phyloP scores from a whole-genome alignment of 2,113 vertebrate species.

The Acrocephalus kingi region DNA sequence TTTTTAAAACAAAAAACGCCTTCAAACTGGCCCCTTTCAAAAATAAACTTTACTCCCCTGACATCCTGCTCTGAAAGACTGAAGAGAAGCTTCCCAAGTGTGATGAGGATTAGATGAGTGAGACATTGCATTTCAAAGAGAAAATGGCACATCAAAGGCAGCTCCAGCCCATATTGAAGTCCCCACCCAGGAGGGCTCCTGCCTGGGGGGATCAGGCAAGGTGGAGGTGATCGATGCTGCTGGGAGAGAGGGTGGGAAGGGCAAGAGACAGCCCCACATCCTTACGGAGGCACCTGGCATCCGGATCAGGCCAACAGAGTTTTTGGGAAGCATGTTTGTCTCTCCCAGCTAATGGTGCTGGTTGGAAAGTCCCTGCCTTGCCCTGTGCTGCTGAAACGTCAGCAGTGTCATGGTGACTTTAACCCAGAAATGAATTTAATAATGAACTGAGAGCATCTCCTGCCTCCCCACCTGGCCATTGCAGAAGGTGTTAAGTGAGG shows the following conservation, averaged over 20 bases:
- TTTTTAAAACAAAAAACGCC: not conserved
- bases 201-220: not conserved
- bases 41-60: constrained; percentile 44
- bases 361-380: not conserved
- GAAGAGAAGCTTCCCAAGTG: constrained; percentile 45
- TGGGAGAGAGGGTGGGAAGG: not conserved
- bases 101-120: constrained; percentile 25
- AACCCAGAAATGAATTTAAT: not conserved
- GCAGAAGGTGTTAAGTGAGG: not conserved
- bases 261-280: not conserved
- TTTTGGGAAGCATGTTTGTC: not conserved
- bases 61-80: not conserved
- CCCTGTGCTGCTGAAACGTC: not conserved
- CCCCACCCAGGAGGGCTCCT: constrained; percentile 24
- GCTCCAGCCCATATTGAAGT: constrained; percentile 12
- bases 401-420: not conserved
- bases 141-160: constrained; percentile 30
- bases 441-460: not conserved
- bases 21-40: constrained; percentile 36
- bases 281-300: not conserved
- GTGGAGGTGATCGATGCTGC: not conserved
- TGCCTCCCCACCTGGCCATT: not conserved
- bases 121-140: constrained; percentile 63
- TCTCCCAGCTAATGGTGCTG: accelerated
- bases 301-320: accelerated